Evolutionary conservation across 2,888 invertebrate genomes (phyloP), one percentile per base, ranked within the genome.

Genomic region (Phortica okadai): DNA sequence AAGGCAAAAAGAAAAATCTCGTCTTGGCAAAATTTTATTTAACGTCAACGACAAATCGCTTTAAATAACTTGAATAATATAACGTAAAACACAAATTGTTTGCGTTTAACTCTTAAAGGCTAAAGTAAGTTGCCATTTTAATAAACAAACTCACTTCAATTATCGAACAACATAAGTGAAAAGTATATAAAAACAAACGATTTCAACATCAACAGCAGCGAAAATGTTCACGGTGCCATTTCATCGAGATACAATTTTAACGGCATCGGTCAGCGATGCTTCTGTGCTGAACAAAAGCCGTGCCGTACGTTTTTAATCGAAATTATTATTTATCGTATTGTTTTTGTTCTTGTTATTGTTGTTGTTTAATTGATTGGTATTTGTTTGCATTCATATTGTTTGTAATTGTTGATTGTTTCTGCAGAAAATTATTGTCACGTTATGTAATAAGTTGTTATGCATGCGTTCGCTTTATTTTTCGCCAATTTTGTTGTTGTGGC

Each of bases 221-320:
- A 84, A 81, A 81, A 92, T 92, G 91, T 92, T 92, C 82, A 92
- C 91, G 66, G 85, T 92, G 80, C 92, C 92, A 79, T 91, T 89
- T 84, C 87, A 92, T 89, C 91, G 91, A 80, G 91, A 92, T 82
- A 92, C 90, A 74, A 89, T 92, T 80, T 87, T 93, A 77, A 93
- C 93, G 79, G 92, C 93, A 79, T 94, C 94, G 25, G 93, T 94
- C 81, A 94, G 94, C 80, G 95, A 95, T 91, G 94, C 95, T 5
- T 94, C 94, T 4, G 92, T 93, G 76, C 92, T 94, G 75, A 92
- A 92, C 85, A 92, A 93, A 76, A 93, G 93, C 85, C 90, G 92
- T 75, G 91, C 93, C 92, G 94, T 94, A 93, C 86, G 91, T 91
- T 42, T 66, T 42, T 10, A 33, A 66, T 76, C 50, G 33, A 73